Base-by-base conservation (phyloP, 1,140 invertebrate genomes). In the Oscheius sp. region DNA sequence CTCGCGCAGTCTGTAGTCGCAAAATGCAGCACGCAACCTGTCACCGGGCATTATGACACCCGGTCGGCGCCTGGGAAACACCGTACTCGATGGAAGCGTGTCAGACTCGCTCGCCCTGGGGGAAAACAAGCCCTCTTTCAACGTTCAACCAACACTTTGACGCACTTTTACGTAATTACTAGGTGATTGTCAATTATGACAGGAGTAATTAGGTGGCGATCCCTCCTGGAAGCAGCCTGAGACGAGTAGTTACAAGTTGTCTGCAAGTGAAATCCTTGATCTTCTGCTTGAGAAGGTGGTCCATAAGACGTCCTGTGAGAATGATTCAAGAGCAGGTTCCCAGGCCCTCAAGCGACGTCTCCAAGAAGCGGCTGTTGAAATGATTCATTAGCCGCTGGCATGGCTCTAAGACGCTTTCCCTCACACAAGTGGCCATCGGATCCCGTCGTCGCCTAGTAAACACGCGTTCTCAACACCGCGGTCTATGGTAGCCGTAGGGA, bases 371-470 rank as follows among this genome's bases (percentile, higher is more conserved):
- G 38, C 38, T 10, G 10, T 42, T 13, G 49, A 55, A 55, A 55
- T 55, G 7, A 7, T 55, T 55, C 49, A 55, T 55, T 55, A 55
- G 49, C 49, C 15, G 7, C 49, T 26, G 15, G n/a, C n/a, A n/a
- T n/a, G n/a, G 7, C 49, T 23, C 49, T 55, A 55, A 23, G 28
- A 26, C 49, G 23, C 15, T 55, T 55, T 55, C 49, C 49, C 49
- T 15, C 15, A 26, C 49, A 55, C 49, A 55, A 55, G 49, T 55
- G 49, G 49, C 49, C 28, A 55, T 55, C 49, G 15, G 49, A 55
- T 55, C 7, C 49, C 38, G 38, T 55, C 49, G 49, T 55, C 49
- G 49, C 49, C 49, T 55, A 55, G 49, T 55, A 55, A 55, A 55
- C 49, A 55, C 23, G 49, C 49, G 49, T 55, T 55, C 49, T 15